Base-by-base conservation (phyloP, 2,113 vertebrate species). In the Oxyura jamaicensis region DNA sequence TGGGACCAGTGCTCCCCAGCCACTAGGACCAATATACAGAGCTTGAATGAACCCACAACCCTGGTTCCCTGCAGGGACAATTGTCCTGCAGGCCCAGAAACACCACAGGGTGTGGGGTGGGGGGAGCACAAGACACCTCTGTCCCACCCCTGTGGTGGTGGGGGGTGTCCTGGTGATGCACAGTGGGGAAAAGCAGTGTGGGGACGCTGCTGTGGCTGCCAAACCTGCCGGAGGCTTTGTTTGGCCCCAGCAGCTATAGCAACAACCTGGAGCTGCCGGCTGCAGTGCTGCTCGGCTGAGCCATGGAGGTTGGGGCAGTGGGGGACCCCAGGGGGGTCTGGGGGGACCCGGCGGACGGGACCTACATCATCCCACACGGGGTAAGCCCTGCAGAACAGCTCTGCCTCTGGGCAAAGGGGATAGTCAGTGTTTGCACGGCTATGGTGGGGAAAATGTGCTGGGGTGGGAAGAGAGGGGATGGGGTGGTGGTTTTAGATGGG, bases 181-280 rank as follows among this genome's bases (percentile, higher is more conserved):
- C 19, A 2, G 4, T 36, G 12, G 68, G 91, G 42, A 89, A 73
- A 86, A 50, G 18, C 81, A 67, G 69, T 33, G 66, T 28, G 13
- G 66, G 53, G 60, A 53, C 21, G 5, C 44, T 93, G 59, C 68
- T 31, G 18, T 1, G 1, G 3, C 0, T 2, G 53, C 62, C 79
- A 33, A 11, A 41, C n/a, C 76, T 35, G 3, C 1, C 0, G 82
- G 23, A 74, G 52, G 80, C 52, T 96, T 97, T 96, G 95, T 97
- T 96, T 88, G 8, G n/a, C 17, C 42, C 44, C 50, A 39, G 86
- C 85, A 91, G 80, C 91, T 65, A 82, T 92, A 85, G 94, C 88
- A 88, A 97, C 95, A 0, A 75, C 67, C 36, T 19, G 52, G 26
- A 16, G 73, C 75, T 25, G 15, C 48, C 8, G 4, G 33, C 41